Evolutionary conservation across 2,888 invertebrate species (phyloP), one percentile per base, ranked within the genome.

Genomic region (Hedya salicella): DNA sequence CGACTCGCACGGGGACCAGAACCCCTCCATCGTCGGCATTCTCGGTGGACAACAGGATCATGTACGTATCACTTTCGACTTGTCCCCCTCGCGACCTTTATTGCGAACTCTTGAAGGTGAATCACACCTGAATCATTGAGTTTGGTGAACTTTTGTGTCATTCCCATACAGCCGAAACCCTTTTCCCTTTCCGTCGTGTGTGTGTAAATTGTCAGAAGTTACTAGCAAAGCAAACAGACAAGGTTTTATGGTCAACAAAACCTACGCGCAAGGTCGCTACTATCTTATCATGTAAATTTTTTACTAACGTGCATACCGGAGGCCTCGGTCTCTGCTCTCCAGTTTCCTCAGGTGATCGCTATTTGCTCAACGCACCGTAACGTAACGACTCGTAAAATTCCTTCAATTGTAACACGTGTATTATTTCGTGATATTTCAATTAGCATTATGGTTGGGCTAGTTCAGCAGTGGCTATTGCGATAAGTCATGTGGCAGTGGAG

Each of bases 31-130:
- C 71, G 90, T 93, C 56, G 93, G 92, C 64, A 93, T 93, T 74
- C 85, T 93, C 40, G 93, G 93, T 65, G 92, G 89, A 71, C 93
- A 92, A 75, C 92, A 92, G 62, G 89, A 86, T 75, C 87, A 93
- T 84, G 93, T 93, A 92, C 69, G 93, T 90, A 85, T 72, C 40
- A 56, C 17, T 36, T 39, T 44, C 17, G 25, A 36, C 14, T n/a
- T 52, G 42, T 44, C 56, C 48, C 56, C 16, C 44, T 49, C 44
- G 48, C 50, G 52, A 68, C 60, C 53, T 53, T 62, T 49, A 32
- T 59, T 57, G 59, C 25, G 50, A 65, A 60, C 46, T 19, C 53
- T 39, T 61, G 16, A 30, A 9, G 32, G 64, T 67, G 72, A 74
- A 72, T 77, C 72, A 73, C 68, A 30, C 30, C 56, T 78, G 78